Base-by-base conservation (phyloP, 2,888 invertebrate species). In the Oscheius sp. region DNA sequence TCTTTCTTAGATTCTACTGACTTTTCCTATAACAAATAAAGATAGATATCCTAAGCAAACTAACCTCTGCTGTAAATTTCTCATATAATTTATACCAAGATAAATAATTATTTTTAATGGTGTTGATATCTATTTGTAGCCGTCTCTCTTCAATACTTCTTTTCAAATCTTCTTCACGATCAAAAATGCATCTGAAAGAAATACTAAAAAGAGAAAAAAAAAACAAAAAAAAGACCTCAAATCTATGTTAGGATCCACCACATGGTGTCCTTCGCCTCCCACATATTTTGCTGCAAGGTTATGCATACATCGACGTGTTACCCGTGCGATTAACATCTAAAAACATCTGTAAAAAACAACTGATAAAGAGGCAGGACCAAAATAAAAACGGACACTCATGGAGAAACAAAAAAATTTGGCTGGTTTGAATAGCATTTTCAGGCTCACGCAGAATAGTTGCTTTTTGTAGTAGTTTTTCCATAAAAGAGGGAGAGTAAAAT, bases 211-310 rank as follows among this genome's bases (percentile, higher is more conserved):
- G 2, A 49, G 41, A 46, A n/a, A n/a, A n/a, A n/a, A n/a, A n/a
- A 53, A 58, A 21, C 13, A 13, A 27, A 45, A 27, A 18, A 52
- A 12, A 18, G 21, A 81, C 78, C 78, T 73, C 52, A 81, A 72
- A 75, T 86, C 85, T 7, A 86, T 78, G 6, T 72, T 56, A 3
- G 86, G 86, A 72, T 86, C 86, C 0, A 85, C 86, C 9, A 86
- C 82, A 69, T 84, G 84, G 1, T 77, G 76, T 29, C 73, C 82
- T 5, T 75, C 69, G n/a, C 76, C 76, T 2, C 83, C 81, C 9
- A 77, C 76, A 73, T 80, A 84, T 72, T 76, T 74, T 1, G 81
- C 78, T 2, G 84, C 84, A 23, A 84, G 53, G 73, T 78, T 74
- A n/a, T 75, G 74, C 84, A 84, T 81, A 25, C 71, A 69, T n/a